Percentiles rank a stretch among this genome's conserved stretches.
These are phyloP conservation scores for Drosophila athabasca DNA, from an alignment of 1,140 invertebrate species.

Conservation along the genomic window DNA sequence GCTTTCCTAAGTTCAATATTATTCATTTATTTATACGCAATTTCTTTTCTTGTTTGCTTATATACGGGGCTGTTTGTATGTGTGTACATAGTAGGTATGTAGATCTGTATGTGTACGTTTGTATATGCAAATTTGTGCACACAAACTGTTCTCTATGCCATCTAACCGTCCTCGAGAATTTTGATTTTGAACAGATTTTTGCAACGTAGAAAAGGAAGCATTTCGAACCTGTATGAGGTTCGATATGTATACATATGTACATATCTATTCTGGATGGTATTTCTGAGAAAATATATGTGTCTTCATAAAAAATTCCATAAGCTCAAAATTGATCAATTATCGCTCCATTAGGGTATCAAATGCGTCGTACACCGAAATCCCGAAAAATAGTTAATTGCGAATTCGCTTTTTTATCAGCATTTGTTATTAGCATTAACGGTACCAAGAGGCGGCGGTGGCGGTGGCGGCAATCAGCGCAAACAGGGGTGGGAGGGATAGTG, in stretches of 20 bases:
- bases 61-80: neutral
- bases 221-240: too few relatives aligned
- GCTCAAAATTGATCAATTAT: too few relatives aligned
- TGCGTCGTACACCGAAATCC: too few relatives aligned
- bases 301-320: too few relatives aligned
- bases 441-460: constrained; percentile 15
- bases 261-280: constrained; percentile 13
- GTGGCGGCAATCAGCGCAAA: constrained; percentile 10
- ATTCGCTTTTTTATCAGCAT: constrained; percentile 74
- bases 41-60: constrained; percentile 19
- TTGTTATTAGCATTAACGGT: constrained; percentile 48
- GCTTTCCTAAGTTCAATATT: constrained; percentile 42
- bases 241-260: neutral
- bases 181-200: too few relatives aligned
- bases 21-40: constrained; percentile 36
- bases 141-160: neutral
- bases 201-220: too few relatives aligned
- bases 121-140: constrained; percentile 66
- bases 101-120: constrained; percentile 42
- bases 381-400: constrained; percentile 55
- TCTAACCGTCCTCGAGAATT: too few relatives aligned
- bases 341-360: too few relatives aligned
- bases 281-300: too few relatives aligned
- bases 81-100: constrained; percentile 1
- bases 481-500: too few relatives aligned